A percentile compares a stretch with the other conserved stretches of the same genome.
phyloP scores from a whole-genome alignment of 2,888 invertebrate genomes.

The Torymus auratus region DNA sequence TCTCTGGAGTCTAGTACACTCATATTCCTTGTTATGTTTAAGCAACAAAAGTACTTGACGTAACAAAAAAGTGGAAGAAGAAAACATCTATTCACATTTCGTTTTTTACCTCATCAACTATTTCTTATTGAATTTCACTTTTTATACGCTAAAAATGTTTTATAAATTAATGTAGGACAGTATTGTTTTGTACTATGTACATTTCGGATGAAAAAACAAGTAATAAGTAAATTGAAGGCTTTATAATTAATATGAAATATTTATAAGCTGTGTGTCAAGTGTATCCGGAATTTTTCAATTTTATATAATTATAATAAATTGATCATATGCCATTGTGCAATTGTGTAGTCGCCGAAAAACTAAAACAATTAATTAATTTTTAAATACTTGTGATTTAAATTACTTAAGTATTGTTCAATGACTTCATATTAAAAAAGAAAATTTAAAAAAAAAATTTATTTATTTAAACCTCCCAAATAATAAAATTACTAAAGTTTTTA shows the following conservation, averaged over 20 bases:
- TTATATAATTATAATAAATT: neutral
- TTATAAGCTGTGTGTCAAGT: neutral
- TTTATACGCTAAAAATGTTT: slow-evolving; percentile 33
- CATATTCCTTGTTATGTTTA: slow-evolving; percentile 43
- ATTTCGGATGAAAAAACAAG: no score
- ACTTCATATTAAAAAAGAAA: slow-evolving; percentile 30
- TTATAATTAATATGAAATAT: neutral
- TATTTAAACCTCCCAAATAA: neutral
- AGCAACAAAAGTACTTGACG: slow-evolving; percentile 45
- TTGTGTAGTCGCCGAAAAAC: neutral
- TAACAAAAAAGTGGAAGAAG: slow-evolving; percentile 27
- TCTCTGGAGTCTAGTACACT: slow-evolving; percentile 44
- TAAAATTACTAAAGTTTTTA: no score
- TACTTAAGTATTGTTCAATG: slow-evolving; percentile 17
- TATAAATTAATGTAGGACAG: neutral
- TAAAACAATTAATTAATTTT: slow-evolving; percentile 14
- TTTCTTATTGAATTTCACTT: neutral
- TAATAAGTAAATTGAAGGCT: no score
- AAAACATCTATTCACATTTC: slow-evolving; percentile 27
- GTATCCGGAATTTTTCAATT: slow-evolving; percentile 5
- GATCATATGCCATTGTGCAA: neutral
- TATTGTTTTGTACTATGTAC: slow-evolving; percentile 8
- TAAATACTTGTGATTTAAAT: slow-evolving; percentile 27
- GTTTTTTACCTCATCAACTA: slow-evolving; percentile 16
- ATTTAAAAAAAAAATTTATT: slow-evolving; percentile 21